Conservation (phyloP, 2,888 invertebrate genomes). For the Scrobipalpa costella region DNA sequence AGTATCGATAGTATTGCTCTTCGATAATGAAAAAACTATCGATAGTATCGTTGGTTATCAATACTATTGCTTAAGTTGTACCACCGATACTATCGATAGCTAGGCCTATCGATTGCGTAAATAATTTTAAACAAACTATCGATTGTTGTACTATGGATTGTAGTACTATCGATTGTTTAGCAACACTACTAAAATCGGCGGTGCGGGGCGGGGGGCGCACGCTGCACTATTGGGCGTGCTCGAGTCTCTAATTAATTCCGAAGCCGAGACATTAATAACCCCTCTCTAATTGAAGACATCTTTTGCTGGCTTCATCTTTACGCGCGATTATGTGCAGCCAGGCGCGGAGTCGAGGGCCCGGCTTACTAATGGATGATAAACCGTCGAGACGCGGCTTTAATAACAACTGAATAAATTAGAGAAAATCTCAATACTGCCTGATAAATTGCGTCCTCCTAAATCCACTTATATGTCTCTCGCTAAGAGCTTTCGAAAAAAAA, state of each 20-base stretch:
- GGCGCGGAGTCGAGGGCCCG: slow-evolving; percentile 11
- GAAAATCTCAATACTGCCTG: slow-evolving; percentile 57
- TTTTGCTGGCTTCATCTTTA: slow-evolving; percentile 52
- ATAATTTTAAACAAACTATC: no score
- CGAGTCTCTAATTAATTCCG: slow-evolving; percentile 56
- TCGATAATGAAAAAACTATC: no score
- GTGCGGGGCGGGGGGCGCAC: slow-evolving; percentile 30
- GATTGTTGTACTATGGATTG: no score
- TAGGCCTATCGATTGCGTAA: no score
- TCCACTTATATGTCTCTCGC: slow-evolving; percentile 46
- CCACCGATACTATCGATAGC: no score
- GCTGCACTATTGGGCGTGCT: slow-evolving; percentile 49
- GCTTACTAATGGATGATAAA: slow-evolving; percentile 60
- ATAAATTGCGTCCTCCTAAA: slow-evolving; percentile 55
- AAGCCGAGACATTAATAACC: slow-evolving; percentile 56
- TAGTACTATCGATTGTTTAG: no score
- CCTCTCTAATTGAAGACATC: slow-evolving; percentile 51
- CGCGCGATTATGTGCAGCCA: slow-evolving; percentile 46
- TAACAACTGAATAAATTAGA: slow-evolving; percentile 60
- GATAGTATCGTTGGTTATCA: no score
- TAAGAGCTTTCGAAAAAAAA: slow-evolving; percentile 40
- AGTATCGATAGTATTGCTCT: no score
- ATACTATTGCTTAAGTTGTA: no score
- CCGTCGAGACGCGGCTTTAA: slow-evolving; percentile 55
- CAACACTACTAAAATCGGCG: no score